Conservation (phyloP, 2,113 vertebrate species). For the Centrocercus urophasianus region DNA sequence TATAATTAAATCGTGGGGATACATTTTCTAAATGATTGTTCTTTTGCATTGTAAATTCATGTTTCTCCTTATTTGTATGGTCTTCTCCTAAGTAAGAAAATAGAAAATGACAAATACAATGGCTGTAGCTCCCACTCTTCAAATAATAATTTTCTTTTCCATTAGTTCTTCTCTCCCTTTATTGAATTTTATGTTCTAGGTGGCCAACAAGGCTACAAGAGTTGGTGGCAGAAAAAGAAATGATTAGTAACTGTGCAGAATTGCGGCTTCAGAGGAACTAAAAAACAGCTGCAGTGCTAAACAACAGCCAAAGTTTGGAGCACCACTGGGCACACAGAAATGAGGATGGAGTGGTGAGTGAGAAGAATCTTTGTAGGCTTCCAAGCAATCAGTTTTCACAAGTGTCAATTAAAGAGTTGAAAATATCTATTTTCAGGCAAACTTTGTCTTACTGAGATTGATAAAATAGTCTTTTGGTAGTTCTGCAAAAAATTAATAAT, state of each 20-base stretch:
- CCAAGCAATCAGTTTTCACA: accelerated
- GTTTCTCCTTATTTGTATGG: background rate
- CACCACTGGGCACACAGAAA: background rate
- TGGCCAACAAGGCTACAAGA: background rate
- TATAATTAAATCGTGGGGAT: background rate
- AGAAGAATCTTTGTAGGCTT: background rate
- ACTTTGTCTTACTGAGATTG: background rate
- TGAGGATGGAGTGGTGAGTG: background rate
- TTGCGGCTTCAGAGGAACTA: background rate
- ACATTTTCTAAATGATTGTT: background rate
- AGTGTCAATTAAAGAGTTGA: background rate
- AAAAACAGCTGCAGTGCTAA: background rate
- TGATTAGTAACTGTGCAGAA: background rate
- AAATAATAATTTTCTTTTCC: background rate
- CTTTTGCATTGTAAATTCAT: background rate
- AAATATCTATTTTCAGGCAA: background rate
- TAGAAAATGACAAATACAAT: background rate
- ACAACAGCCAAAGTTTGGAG: background rate
- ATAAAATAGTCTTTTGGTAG: background rate
- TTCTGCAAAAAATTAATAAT: background rate
- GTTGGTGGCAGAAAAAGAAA: background rate
- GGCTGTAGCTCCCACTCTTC: background rate
- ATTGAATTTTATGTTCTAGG: background rate
- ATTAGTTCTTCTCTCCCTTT: background rate
- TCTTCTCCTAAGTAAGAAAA: background rate